Conservation (phyloP, 2,888 invertebrate species). For the Campoletis raptor region DNA sequence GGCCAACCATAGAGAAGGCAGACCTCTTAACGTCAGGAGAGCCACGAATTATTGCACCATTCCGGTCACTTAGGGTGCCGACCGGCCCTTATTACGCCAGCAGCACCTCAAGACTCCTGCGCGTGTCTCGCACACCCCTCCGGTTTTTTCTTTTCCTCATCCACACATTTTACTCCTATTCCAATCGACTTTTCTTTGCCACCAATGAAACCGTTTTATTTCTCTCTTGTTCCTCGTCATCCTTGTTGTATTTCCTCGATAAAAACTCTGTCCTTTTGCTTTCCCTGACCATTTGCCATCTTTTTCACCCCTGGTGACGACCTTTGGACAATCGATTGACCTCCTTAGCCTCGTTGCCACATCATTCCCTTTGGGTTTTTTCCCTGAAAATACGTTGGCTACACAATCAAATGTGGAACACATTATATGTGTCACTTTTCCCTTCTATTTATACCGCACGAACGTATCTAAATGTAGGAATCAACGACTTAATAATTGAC, state of each 20-base stretch:
- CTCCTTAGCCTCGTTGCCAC: conserved; percentile 54
- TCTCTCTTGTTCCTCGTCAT: conserved; percentile 13
- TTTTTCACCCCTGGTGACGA: conserved; percentile 31
- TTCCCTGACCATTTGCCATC: conserved; percentile 29
- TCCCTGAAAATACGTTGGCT: conserved; percentile 15
- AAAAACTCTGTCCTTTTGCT: conserved; percentile 12
- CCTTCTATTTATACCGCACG: not conserved
- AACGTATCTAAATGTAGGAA: conserved; percentile 8
- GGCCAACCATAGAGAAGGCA: conserved; percentile 72
- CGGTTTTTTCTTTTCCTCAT: conserved; percentile 5
- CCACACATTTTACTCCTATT: conserved; percentile 3
- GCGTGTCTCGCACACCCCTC: conserved; percentile 44
- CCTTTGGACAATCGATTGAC: conserved; percentile 63
- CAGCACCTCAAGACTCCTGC: conserved; percentile 67
- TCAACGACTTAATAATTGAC: conserved; percentile 38
- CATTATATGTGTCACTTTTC: not conserved
- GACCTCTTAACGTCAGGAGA: conserved; percentile 84
- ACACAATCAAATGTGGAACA: conserved; percentile 23
- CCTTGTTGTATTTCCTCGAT: conserved; percentile 25
- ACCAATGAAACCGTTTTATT: conserved; percentile 27
- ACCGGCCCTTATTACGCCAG: conserved; percentile 82
- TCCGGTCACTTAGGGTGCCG: conserved; percentile 84
- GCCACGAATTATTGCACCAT: conserved; percentile 84
- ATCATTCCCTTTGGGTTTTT: conserved; percentile 36
- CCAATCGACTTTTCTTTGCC: conserved; percentile 24